Base-by-base conservation (phyloP, 2,888 invertebrate species). In the Eremobia ochroleuca region DNA sequence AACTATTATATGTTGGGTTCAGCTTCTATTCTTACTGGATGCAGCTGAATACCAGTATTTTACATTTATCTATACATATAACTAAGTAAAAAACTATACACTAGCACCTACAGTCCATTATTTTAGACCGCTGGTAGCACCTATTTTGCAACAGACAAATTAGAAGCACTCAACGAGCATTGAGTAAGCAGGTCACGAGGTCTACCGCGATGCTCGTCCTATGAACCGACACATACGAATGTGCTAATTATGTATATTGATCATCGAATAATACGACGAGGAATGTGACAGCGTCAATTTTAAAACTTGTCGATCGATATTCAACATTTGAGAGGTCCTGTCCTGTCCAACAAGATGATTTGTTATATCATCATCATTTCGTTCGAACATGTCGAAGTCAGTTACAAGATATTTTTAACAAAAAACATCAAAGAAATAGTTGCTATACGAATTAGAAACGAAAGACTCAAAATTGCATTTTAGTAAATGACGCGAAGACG, bases 161-260 rank as follows among this genome's bases (percentile, higher is more conserved):
- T 69, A 61, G 31, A 18, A 64, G 31, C 59, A 52, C 13, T 73
- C 46, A 58, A 46, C 73, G 31, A 59, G 34, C 59, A 82, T 72
- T 72, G 66, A 75, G 52, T 64, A 77, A 79, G 2, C 79, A 61
- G 82, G 78, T 85, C 84, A 68, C 82, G 70, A 69, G 71, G 62
- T 58, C 70, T 6, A 34, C 34, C 34, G 4, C 49, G 52, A 70
- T 34, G 49, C 64, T 86, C 73, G 71, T 58, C 75, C 77, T 83
- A 65, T 65, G 40, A 59, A 67, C 66, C 21, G 15, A 74, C 40
- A 77, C 79, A 86, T 82, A 84, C 76, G 81, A 77, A 85, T 82
- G 67, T 21, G 49, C 62, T 66, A 52, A 81, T 87, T 87, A 82
- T 80, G 79, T 74, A 72, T 80, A 77, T 81, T 76, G 55, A 73